Base-by-base conservation (phyloP, 23 tunicate genomes). In the Trididemnum nubilum region DNA sequence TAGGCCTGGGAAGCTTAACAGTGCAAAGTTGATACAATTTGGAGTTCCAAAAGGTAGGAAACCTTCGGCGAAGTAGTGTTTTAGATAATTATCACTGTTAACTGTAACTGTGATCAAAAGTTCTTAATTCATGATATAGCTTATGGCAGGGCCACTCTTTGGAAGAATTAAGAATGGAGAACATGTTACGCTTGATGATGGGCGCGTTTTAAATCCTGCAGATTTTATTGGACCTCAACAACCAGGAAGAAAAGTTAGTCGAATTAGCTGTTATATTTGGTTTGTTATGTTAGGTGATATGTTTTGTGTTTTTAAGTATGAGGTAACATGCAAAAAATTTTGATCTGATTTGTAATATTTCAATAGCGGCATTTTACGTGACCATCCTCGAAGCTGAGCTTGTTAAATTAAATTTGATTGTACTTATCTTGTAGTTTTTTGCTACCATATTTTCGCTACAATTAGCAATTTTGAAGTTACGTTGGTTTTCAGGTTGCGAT, bases 221-320 rank as follows among this genome's bases (percentile, higher is more conserved):
- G 77, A 84, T 36, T 93, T 85, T 75, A 79, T 93, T 2, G 98
- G 98, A 15, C 98, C 89, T 65, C 76, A 67, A n/a, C 93, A 83
- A 36, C 83, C 83, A 4, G 98, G 98, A 27, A 82, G 90, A 79
- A 92, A 86, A 72, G 95, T 76, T 0, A 3, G 61, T 75, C 15
- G 18, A n/a, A n/a, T n/a, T n/a, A n/a, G n/a, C n/a, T n/a, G n/a
- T n/a, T n/a, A n/a, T n/a, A n/a, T n/a, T n/a, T n/a, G n/a, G n/a
- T n/a, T n/a, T n/a, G n/a, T 64, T 64, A 18, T 64, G 19, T 50
- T 9, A 18, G 23, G 71, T 64, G 28, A 9, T 64, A 21, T 23
- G 25, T 64, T 25, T 64, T 25, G 21, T 21, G 25, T 64, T 21
- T 64, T 9, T 9, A 64, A 64, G 21, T 23, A 21, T 64, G 71